Evolutionary conservation across 37 sponge, comb jelly and placozoan genomes (phyloP), one percentile per base, ranked within the genome.

Genomic region (Hormiphora californensis): DNA sequence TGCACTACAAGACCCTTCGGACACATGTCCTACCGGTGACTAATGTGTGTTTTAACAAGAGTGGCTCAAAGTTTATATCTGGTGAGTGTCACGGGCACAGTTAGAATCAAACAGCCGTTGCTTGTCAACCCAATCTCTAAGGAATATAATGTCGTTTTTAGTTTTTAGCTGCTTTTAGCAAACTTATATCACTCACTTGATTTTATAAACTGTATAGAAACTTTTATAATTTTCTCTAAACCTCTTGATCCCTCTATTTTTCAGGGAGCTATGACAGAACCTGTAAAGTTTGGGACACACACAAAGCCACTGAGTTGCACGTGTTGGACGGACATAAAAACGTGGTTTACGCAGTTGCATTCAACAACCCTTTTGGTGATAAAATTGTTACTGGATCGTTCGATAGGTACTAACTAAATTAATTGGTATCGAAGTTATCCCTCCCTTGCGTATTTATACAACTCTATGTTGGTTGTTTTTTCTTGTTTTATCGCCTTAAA

Each of bases 311-410:
- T 51, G 95, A 94, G 63, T 89, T 93, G 53, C 92, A 87, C 43
- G 92, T 95, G 0, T 89, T 98, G 11, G 99, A 98, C 37, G 99
- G 99, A 43, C 99, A 98, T 86, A 86, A 86, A 54, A 98, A 98
- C 73, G 99, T 98, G 1, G 99, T 98, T 32, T 98, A 98, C 86
- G 90, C 99, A 21, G 89, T 98, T 12, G 95, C 92, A n/a, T 98
- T 93, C 88, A 98, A 98, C 86, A 98, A 98, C 55, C 99, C 99
- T 12, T 98, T 89, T 88, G 99, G 95, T 15, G 99, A 98, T 61
- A 98, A 98, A 40, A 94, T 98, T 54, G 94, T 91, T 25, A 98
- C 99, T 49, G 95, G 99, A 1, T 98, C 99, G 0, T 98, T 98
- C 91, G 99, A 98, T 63, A 98, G 92, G 86, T 93, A 92, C 12